phyloP scores from a whole-genome alignment of 1,140 invertebrate species.

The Diabrotica undecimpunctata region DNA sequence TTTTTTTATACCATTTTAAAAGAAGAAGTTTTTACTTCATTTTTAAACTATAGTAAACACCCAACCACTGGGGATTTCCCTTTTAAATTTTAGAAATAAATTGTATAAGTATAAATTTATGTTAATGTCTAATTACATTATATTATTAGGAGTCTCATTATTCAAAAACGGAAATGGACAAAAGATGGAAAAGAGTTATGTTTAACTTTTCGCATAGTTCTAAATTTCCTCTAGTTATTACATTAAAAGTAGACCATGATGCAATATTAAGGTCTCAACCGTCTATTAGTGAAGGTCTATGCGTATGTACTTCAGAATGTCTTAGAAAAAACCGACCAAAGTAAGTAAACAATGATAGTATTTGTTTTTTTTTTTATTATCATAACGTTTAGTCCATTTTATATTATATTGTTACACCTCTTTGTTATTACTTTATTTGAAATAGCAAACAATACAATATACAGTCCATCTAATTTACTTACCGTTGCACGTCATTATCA shows the following conservation, averaged over 20 bases:
- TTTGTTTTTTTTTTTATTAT: not conserved
- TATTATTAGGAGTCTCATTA: constrained; percentile 29
- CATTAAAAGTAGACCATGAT: constrained; percentile 33
- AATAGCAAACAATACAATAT: too few species aligned
- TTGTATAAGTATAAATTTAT: not conserved
- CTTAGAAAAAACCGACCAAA: constrained; percentile 14
- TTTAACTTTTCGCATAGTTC: constrained; percentile 29
- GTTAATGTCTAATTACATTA: not conserved
- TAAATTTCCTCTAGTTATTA: constrained; percentile 35
- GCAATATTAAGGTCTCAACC: constrained; percentile 27
- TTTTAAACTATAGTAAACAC: too few species aligned
- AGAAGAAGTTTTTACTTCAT: too few species aligned
- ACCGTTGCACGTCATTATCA: too few species aligned
- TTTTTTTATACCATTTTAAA: too few species aligned
- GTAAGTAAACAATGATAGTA: not conserved
- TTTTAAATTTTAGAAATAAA: too few species aligned
- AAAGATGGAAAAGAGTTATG: constrained; percentile 28
- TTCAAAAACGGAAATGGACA: constrained; percentile 20
- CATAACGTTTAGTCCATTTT: not conserved
- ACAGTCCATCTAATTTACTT: too few species aligned
- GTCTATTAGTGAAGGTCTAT: constrained; percentile 35
- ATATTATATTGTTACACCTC: too few species aligned
- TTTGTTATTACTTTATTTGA: too few species aligned
- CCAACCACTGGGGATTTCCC: too few species aligned
- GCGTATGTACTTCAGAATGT: constrained; percentile 19